phyloP scores from a whole-genome alignment of 2,888 invertebrate genomes.

The Melinaea menophilus region DNA sequence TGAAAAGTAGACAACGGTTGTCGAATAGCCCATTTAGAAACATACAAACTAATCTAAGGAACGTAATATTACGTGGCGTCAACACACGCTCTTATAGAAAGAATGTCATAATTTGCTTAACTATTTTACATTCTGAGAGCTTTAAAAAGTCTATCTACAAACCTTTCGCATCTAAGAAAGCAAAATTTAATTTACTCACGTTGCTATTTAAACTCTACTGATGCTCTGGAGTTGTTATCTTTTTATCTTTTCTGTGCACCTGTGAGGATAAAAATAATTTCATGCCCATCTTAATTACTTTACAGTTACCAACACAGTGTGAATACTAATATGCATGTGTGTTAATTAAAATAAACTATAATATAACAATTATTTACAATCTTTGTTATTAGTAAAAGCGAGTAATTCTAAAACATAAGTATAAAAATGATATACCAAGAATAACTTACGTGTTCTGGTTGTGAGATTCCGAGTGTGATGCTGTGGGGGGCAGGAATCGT shows the following conservation, averaged over 20 bases:
- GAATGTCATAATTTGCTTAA: constrained; percentile 14
- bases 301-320: constrained; percentile 6
- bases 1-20: no score
- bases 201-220: constrained; percentile 45
- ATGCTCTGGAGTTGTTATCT: constrained; percentile 58
- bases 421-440: constrained; percentile 37
- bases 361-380: neutral
- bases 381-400: neutral
- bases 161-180: constrained; percentile 11
- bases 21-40: no score
- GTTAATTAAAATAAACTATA: neutral
- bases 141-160: neutral
- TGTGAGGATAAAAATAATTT: constrained; percentile 54
- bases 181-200: constrained; percentile 47
- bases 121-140: constrained; percentile 10
- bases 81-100: neutral
- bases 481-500: constrained; percentile 77
- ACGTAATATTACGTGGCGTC: constrained; percentile 1
- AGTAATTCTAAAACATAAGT: neutral
- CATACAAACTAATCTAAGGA: no score
- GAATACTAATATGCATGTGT: neutral
- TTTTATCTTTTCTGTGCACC: constrained; percentile 69
- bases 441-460: constrained; percentile 80
- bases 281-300: constrained; percentile 27
- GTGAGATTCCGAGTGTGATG: constrained; percentile 80